Conservation (phyloP, 2,888 invertebrate species). For the Ephialtes manifestator region DNA sequence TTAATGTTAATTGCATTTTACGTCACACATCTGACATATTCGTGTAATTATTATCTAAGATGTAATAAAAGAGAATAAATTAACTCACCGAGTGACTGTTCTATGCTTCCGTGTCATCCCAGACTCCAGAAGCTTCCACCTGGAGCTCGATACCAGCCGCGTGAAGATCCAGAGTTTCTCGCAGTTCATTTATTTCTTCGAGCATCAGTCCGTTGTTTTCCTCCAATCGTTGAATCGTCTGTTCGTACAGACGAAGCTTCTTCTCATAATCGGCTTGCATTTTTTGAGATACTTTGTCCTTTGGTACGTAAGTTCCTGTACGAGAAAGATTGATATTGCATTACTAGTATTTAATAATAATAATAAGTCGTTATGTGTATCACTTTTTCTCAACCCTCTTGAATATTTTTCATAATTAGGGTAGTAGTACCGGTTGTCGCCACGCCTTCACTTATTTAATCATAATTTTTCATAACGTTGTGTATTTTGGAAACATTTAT, state of each 20-base stretch:
- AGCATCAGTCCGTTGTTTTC: slow-evolving; percentile 77
- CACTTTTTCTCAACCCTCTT: no score
- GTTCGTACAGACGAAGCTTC: slow-evolving; percentile 72
- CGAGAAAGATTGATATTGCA: not conserved
- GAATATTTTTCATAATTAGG: no score
- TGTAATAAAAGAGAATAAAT: not conserved
- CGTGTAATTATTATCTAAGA: not conserved
- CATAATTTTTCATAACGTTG: no score
- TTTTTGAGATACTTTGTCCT: slow-evolving; percentile 70
- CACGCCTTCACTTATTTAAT: no score
- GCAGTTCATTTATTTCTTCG: slow-evolving; percentile 74
- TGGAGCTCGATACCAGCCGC: slow-evolving; percentile 71
- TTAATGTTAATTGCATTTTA: not conserved
- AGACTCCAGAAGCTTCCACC: slow-evolving; percentile 73
- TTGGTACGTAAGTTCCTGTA: slow-evolving; percentile 73
- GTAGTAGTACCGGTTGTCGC: no score
- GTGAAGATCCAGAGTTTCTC: slow-evolving; percentile 73
- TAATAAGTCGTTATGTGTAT: not conserved
- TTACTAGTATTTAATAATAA: not conserved
- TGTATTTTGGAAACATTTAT: no score
- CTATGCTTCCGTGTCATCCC: slow-evolving; percentile 59
- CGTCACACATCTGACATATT: not conserved
- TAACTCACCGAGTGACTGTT: slow-evolving; percentile 43
- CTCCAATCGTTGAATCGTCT: slow-evolving; percentile 76
- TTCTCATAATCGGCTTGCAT: slow-evolving; percentile 71